phyloP scores from a whole-genome alignment of 2,797 vertebrate species.

The Gymnothorax reevesii region DNA sequence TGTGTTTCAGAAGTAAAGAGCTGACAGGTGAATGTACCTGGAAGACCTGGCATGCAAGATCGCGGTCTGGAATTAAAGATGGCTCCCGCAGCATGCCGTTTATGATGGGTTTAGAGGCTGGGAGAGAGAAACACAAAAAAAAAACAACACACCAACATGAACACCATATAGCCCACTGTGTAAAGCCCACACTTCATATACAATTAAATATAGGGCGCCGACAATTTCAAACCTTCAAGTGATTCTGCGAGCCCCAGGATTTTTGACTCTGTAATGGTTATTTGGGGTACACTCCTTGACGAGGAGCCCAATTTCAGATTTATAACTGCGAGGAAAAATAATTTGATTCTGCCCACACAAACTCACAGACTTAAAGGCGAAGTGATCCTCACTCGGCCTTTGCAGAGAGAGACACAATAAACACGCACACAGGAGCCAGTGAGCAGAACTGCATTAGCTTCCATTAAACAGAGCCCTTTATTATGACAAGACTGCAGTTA shows the following conservation, averaged over 20 bases:
- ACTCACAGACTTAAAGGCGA: constrained; percentile 29
- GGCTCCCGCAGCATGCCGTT: constrained; percentile 95
- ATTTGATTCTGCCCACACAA: constrained; percentile 29
- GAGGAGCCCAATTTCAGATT: not conserved
- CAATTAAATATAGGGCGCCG: not conserved
- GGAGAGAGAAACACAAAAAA: constrained; percentile 24
- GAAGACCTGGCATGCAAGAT: constrained; percentile 88
- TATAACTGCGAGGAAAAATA: constrained; percentile 1
- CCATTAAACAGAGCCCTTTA: constrained; percentile 47
- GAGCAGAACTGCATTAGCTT: constrained; percentile 36
- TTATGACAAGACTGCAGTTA: constrained; percentile 42
- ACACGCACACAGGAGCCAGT: constrained; percentile 5
- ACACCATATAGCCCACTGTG: not conserved
- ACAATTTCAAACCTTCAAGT: not conserved
- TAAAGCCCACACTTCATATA: not conserved
- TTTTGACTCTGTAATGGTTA: no score
- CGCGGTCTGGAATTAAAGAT: constrained; percentile 88
- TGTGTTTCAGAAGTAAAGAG: constrained; percentile 4
- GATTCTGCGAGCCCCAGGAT: not conserved
- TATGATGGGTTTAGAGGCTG: constrained; percentile 87
- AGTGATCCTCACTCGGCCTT: constrained; percentile 27
- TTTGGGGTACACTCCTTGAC: not conserved
- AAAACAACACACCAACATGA: not conserved
- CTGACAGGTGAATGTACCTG: constrained; percentile 72
- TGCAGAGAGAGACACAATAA: not conserved